Percentiles rank a stretch among this genome's conserved stretches.
Conservation (phyloP, 2,113 vertebrate species). For the Turdus rufiventris region DNA sequence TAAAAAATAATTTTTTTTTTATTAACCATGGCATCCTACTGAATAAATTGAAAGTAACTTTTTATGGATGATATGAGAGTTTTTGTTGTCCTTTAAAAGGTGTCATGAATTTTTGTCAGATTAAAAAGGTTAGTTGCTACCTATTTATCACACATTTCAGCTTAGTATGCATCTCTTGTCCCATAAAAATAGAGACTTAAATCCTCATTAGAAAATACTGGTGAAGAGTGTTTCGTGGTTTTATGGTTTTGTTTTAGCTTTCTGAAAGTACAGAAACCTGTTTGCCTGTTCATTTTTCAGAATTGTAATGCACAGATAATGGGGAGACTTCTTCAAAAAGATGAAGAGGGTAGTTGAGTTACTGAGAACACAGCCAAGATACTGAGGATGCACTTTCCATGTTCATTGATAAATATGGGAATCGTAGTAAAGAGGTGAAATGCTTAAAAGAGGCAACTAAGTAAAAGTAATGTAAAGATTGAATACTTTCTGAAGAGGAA, state of each 20-base stretch:
- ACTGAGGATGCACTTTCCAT: not conserved
- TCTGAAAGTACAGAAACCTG: not conserved
- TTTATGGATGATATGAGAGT: not conserved
- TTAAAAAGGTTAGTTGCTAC: not conserved
- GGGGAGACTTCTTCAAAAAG: not conserved
- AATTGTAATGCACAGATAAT: not conserved
- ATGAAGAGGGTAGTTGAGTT: not conserved
- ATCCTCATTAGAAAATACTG: not conserved
- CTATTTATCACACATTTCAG: not conserved
- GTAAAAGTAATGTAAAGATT: not conserved
- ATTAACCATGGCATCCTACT: conserved; percentile 24
- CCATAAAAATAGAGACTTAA: not conserved
- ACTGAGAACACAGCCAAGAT: not conserved
- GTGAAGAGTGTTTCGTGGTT: not conserved
- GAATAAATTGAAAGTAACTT: conserved; percentile 56
- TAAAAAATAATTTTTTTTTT: conserved; percentile 56
- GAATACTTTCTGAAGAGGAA: not conserved
- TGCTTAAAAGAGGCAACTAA: not conserved
- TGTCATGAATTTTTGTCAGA: not conserved
- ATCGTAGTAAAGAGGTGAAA: not conserved
- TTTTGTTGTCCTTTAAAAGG: conserved; percentile 32
- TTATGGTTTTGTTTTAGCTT: not conserved
- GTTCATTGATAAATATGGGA: not conserved
- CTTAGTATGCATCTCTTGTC: not conserved
- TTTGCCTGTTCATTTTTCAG: not conserved